Base-by-base conservation (phyloP, 2,888 invertebrate genomes). In the Aphodius sticticus region DNA sequence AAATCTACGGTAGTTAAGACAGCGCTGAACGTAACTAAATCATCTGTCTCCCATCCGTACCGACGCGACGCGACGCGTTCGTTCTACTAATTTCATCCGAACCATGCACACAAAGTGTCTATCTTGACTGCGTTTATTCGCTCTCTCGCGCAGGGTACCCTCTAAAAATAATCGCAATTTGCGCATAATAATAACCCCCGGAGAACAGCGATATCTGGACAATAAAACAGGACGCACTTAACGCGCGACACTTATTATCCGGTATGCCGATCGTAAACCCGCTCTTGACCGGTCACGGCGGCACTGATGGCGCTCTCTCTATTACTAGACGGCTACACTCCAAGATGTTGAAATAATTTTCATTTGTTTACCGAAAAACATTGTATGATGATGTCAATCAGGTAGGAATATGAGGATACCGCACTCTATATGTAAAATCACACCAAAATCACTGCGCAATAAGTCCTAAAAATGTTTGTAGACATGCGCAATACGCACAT, bases 1-100 rank as follows among this genome's bases (percentile, higher is more conserved):
- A 53, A 53, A 53, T 53, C 53, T 53, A 53, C 53, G 53, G 53
- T 53, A 53, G 53, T 53, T 53, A 53, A 53, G 53, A 53, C 53
- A 53, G 53, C 53, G 53, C 53, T 1, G 12, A 53, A 53, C 53
- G 9, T 53, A 53, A 53, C 53, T 53, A 53, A 53, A 53, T 53
- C 53, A 53, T 53, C 53, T 53, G 2, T 53, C 53, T 53, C 12
- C 53, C 53, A 5, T 53, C 7, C 9, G 53, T 53, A 53, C 53
- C 9, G 6, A 38, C 38, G 7, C 38, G 38, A 38, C n/a, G 38
- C 53, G 53, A 3, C 53, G 53, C 53, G 9, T 9, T 53, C 53
- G 53, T 53, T 53, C 53, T 12, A 53, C 53, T 53, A 53, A 53
- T 53, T 53, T 12, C 53, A 12, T 53, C 53, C 53, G 53, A 53